Evolutionary conservation across 2,888 invertebrate genomes (phyloP), one percentile per base, ranked within the genome.

Genomic region (Deilephila elpenor): DNA sequence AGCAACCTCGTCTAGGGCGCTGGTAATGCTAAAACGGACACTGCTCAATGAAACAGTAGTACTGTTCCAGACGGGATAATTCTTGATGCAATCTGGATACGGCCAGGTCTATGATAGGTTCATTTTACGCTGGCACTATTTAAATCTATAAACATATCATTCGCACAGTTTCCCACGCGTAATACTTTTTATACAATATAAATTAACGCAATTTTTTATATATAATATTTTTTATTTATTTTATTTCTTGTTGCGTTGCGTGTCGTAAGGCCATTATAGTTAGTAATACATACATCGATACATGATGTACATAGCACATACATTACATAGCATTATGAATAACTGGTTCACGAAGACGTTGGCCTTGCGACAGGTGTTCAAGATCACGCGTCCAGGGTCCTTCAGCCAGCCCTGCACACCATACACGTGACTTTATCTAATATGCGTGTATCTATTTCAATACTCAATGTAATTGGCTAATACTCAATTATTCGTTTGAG

Each of bases 281-380:
- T 25, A 44, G 7, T 25, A 51, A 51, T 25, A 44, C 3, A 8
- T 51, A 25, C 5, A 20, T 37, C n/a, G n/a, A 11, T 51, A 67
- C 44, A 67, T 8, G 17, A 51, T 44, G 17, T 67, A 20, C n/a
- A 64, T 37, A 11, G 25, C 61, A 64, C 14, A 37, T 56, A 72
- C 53, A 64, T 64, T n/a, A 77, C 74, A 70, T 74, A 77, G 51
- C 74, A 75, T 77, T 75, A 76, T 76, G 75, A 75, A 75, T 78
- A 80, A 79, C 80, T 73, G 81, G 82, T 84, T 79, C 81, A 76
- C 75, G 76, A 80, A 82, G 79, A 78, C 75, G 89, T 82, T 81
- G 86, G 87, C 92, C 91, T 90, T 89, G 90, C 77, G 74, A 75
- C 77, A 79, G 80, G 78, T 84, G 84, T 81, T 78, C 78, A 74